Evolutionary conservation across 2,888 invertebrate species (phyloP).

Genomic region (Neelides folsomi): DNA sequence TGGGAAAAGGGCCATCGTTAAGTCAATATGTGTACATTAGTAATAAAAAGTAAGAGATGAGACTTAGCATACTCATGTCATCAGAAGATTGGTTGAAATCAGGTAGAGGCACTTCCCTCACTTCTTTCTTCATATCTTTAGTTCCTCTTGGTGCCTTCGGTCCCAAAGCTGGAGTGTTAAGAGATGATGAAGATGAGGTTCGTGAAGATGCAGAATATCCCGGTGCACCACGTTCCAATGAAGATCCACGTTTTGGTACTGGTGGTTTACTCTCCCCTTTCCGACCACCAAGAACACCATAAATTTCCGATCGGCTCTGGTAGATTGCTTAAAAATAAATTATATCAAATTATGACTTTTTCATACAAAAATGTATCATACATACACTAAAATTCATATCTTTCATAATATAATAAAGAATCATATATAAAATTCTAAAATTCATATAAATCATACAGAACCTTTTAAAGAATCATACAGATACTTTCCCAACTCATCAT

Average conservation of each 20-base stretch:
- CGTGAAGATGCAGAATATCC: conserved; percentile 20
- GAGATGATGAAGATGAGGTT: conserved; percentile 4
- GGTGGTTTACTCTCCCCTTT: conserved; percentile 47
- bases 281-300: conserved; percentile 27
- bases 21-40: too few species aligned
- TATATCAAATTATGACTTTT: too few species aligned
- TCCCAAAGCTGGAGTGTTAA: conserved; percentile 17
- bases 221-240: conserved; percentile 56
- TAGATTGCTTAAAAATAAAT: conserved; percentile 13
- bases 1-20: too few species aligned
- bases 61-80: conserved; percentile 35
- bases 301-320: conserved; percentile 30
- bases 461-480: too few species aligned
- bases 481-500: too few species aligned
- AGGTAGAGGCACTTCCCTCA: conserved; percentile 33
- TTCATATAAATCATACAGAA: too few species aligned
- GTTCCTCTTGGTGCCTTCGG: conserved; percentile 19
- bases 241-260: conserved; percentile 70
- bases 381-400: too few species aligned
- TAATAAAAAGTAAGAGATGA: neutral
- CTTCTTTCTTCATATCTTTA: conserved; percentile 12
- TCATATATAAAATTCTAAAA: too few species aligned
- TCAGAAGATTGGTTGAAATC: conserved; percentile 36
- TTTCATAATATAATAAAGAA: too few species aligned
- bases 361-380: too few species aligned